Evolutionary conservation across 2,113 vertebrate species (phyloP).

Genomic region (Ifrita kowaldi): DNA sequence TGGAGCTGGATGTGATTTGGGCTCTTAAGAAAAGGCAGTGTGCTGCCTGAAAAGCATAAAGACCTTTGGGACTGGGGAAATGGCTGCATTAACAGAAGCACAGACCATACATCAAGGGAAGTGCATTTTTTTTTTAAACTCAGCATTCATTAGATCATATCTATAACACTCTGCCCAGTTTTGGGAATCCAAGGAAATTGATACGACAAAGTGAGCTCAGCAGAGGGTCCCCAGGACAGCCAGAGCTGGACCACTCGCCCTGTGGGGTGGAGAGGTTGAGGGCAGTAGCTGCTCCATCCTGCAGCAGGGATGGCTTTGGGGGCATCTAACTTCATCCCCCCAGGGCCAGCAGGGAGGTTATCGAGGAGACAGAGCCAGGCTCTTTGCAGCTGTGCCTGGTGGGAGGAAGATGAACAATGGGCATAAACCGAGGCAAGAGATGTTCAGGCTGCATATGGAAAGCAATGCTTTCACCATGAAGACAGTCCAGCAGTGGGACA

Average conservation of each 20-base stretch:
- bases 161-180: not conserved
- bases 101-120: not conserved
- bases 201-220: not conserved
- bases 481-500: not conserved
- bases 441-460: not conserved
- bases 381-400: not conserved
- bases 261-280: not conserved
- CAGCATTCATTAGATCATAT: not conserved
- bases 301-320: not conserved
- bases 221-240: not conserved
- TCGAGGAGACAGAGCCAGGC: rapidly evolving
- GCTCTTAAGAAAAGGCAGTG: not conserved
- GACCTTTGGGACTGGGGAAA: not conserved
- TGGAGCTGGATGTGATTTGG: not conserved
- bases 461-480: not conserved
- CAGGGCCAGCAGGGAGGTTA: not conserved
- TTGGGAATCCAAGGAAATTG: not conserved
- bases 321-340: not conserved
- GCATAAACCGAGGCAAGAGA: not conserved
- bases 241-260: not conserved
- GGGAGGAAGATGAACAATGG: not conserved
- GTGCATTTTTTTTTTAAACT: not conserved
- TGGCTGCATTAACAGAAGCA: not conserved
- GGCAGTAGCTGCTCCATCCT: not conserved
- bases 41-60: not conserved